phyloP scores from a whole-genome alignment of 1,140 invertebrate genomes.

The Luehdorfia chinensis region DNA sequence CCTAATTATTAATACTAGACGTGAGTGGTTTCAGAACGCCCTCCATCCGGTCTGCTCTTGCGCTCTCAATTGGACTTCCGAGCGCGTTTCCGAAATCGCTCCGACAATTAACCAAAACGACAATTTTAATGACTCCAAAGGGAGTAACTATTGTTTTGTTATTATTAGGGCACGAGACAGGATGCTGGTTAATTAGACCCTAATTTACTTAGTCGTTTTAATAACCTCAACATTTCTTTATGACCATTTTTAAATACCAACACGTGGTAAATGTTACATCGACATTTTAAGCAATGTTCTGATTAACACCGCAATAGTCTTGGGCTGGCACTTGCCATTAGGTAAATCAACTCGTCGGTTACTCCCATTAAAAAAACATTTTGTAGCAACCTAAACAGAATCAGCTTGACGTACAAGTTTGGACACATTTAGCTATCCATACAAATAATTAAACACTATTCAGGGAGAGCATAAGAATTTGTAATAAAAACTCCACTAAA shows the following conservation, averaged over 20 bases:
- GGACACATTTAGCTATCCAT: too few species aligned
- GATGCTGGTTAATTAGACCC: slow-evolving; percentile 67
- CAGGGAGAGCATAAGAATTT: too few species aligned
- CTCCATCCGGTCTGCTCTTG: slow-evolving; percentile 55
- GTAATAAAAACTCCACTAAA: too few species aligned
- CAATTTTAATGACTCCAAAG: slow-evolving; percentile 61
- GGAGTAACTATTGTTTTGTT: slow-evolving; percentile 72
- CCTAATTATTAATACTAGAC: slow-evolving; percentile 30
- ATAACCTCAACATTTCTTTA: slow-evolving; percentile 5
- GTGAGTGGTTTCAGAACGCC: slow-evolving; percentile 54
- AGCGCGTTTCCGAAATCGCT: slow-evolving; percentile 70
- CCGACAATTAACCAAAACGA: slow-evolving; percentile 56
- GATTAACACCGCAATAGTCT: too few species aligned
- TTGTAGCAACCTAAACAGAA: too few species aligned
- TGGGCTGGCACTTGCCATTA: too few species aligned
- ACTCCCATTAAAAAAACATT: too few species aligned
- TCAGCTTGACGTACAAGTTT: too few species aligned
- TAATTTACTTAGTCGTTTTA: slow-evolving; percentile 60
- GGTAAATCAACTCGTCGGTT: too few species aligned
- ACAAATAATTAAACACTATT: too few species aligned
- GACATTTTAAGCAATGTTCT: not conserved
- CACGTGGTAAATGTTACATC: slow-evolving; percentile 18
- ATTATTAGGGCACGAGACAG: slow-evolving; percentile 73
- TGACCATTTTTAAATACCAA: not conserved
- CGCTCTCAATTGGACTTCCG: slow-evolving; percentile 75